These are phyloP conservation scores for Polypedilum pembai DNA, from an alignment of 1,140 invertebrate species.

Conservation along the genomic window DNA sequence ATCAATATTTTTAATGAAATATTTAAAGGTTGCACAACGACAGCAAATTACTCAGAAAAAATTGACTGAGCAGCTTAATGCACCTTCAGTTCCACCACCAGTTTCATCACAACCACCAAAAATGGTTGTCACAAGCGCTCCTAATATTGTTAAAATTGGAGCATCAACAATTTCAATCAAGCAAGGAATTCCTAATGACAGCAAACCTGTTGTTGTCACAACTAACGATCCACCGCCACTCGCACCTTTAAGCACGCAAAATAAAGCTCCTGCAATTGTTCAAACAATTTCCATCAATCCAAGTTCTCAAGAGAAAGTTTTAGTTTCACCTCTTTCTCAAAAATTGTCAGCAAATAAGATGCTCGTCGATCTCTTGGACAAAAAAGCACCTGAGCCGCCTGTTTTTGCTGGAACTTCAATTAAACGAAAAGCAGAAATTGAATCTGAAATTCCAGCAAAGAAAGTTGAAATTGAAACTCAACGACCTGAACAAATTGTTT, in stretches of 20 bases:
- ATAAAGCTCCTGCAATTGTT: constrained; percentile 35
- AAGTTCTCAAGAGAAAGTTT: constrained; percentile 37
- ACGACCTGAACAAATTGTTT: constrained; percentile 40
- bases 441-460: constrained; percentile 33
- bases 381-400: constrained; percentile 41
- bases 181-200: constrained; percentile 41
- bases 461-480: constrained; percentile 51
- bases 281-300: background rate
- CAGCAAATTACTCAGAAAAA: constrained; percentile 49
- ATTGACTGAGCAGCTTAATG: constrained; percentile 49
- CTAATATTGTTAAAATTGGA: constrained; percentile 38
- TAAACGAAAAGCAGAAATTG: constrained; percentile 51
- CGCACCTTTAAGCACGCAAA: constrained; percentile 47
- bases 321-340: constrained; percentile 42
- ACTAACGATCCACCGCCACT: constrained; percentile 41
- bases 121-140: background rate
- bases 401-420: constrained; percentile 29
- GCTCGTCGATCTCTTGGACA: constrained; percentile 59
- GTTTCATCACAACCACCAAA: background rate
- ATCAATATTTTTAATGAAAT: no score
- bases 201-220: constrained; percentile 38
- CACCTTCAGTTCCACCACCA: constrained; percentile 37
- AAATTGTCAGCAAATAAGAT: constrained; percentile 40
- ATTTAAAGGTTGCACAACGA: constrained; percentile 50
- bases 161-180: constrained; percentile 33